Conservation (phyloP, 2,113 vertebrate species). For the Argyrosomus japonicus region DNA sequence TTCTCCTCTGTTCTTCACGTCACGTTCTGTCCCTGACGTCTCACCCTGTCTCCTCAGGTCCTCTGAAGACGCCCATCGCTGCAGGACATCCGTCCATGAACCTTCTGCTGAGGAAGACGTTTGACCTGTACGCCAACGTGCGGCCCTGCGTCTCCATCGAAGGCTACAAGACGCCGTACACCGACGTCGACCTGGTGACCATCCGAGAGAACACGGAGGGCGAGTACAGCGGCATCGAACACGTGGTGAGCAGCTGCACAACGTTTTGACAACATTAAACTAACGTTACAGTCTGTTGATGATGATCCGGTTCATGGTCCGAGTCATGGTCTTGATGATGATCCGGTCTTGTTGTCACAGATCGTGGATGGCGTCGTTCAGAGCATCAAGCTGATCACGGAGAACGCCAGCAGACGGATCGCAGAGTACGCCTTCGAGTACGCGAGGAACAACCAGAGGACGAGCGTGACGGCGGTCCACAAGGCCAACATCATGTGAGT, state of each 20-base stretch:
- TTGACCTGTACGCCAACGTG: slow-evolving; percentile 96
- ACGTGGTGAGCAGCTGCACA: slow-evolving; percentile 83
- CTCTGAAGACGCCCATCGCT: slow-evolving; percentile 95
- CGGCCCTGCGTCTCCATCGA: slow-evolving; percentile 96
- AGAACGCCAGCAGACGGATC: slow-evolving; percentile 92
- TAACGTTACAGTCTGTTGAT: too few relatives aligned
- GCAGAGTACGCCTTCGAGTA: slow-evolving; percentile 98
- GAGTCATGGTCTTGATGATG: too few relatives aligned
- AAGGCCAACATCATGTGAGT: slow-evolving; percentile 98
- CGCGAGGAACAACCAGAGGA: slow-evolving; percentile 92
- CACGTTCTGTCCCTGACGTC: too few relatives aligned
- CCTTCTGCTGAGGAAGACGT: slow-evolving; percentile 93
- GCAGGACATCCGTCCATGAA: slow-evolving; percentile 98
- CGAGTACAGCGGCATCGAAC: slow-evolving; percentile 98
- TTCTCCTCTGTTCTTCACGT: too few relatives aligned
- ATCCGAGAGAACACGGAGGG: slow-evolving; percentile 86
- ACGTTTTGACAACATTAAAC: too few relatives aligned
- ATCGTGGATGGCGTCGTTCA: slow-evolving; percentile 97
- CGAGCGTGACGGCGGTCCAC: slow-evolving; percentile 93
- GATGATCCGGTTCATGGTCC: too few relatives aligned
- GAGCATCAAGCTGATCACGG: slow-evolving; percentile 97
- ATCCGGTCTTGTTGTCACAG: slow-evolving; percentile 67
- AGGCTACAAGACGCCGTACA: slow-evolving; percentile 95
- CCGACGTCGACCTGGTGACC: slow-evolving; percentile 83
- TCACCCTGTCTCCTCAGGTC: slow-evolving; percentile 80